Evolutionary conservation across 2,888 invertebrate genomes (phyloP).

Genomic region (Pemphredon lugubris): DNA sequence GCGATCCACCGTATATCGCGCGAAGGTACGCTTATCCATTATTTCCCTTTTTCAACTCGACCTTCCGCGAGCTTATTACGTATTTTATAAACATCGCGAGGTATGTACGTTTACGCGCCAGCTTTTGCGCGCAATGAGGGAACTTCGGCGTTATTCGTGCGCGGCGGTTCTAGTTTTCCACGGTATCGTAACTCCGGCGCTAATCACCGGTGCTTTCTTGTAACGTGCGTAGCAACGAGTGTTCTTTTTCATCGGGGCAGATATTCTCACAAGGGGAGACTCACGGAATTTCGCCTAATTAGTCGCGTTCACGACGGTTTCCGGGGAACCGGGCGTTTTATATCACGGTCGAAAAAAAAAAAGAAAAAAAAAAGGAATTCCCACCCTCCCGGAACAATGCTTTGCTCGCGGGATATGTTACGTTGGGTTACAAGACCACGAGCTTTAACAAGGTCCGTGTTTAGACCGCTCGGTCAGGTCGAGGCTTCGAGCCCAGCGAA

Average conservation of each 20-base stretch:
- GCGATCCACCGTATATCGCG: no score
- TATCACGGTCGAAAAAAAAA: slow-evolving; percentile 44
- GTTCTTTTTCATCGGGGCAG: slow-evolving; percentile 50
- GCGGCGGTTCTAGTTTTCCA: slow-evolving; percentile 22
- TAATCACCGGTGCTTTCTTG: slow-evolving; percentile 56
- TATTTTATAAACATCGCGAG: no score
- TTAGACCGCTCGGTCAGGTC: slow-evolving; percentile 66
- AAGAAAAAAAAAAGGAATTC: slow-evolving; percentile 49
- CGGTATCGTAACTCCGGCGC: slow-evolving; percentile 40
- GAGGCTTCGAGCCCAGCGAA: slow-evolving; percentile 28
- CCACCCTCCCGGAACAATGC: slow-evolving; percentile 69
- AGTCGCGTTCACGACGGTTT: slow-evolving; percentile 55
- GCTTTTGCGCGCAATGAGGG: slow-evolving; percentile 31
- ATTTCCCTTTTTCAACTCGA: no score
- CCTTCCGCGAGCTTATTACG: no score
- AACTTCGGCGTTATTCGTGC: slow-evolving; percentile 33
- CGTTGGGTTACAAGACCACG: slow-evolving; percentile 69
- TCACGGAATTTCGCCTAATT: slow-evolving; percentile 62
- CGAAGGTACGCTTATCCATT: no score
- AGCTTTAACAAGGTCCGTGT: slow-evolving; percentile 74
- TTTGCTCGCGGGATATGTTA: slow-evolving; percentile 64
- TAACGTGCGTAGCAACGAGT: slow-evolving; percentile 41
- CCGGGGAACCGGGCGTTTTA: slow-evolving; percentile 61
- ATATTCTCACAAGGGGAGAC: slow-evolving; percentile 34
- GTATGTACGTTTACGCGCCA: no score